Base-by-base conservation (phyloP, 2,888 invertebrate genomes). In the Congeria kusceri region DNA sequence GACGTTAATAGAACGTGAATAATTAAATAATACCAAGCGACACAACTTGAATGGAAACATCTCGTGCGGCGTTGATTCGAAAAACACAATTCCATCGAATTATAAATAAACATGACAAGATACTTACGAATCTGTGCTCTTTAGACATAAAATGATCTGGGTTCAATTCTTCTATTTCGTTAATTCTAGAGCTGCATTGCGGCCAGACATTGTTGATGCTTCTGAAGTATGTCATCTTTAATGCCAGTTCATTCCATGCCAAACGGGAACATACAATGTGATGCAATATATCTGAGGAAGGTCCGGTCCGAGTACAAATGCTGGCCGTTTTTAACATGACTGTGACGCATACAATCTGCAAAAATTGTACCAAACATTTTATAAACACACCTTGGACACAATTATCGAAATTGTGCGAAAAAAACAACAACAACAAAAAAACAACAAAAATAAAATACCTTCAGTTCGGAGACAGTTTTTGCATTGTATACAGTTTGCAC, bases 151-250 rank as follows among this genome's bases (percentile, higher is more conserved):
- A 70, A 46, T 84, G 77, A 3, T 76, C 70, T 11, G 78, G 67
- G 27, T 70, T 72, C 18, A 70, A 71, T 25, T 77, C 65, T 57
- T 80, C 76, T n/a, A n/a, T n/a, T 18, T 79, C 39, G 7, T 73
- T 58, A 27, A 86, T 83, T 20, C 53, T 72, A 2, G 28, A 32
- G 13, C 81, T 68, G 46, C 86, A 87, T 0, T 80, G 77, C 3
- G 88, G 88, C 83, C 87, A 86, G n/a, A 81, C 77, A 23, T 71
- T 58, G 11, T 79, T 78, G 46, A 88, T 83, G 62, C 83, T 80
- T 0, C 84, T 74, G 76, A 88, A 88, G 67, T 83, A 80, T 20
- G 78, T 82, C 20, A 88, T 71, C 27, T 78, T 62, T 18, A 72
- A 56, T 32, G 74, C 72, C 44, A 65, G 20, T n/a, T 29, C 20